Evolutionary conservation across 2,888 invertebrate species (phyloP).

Genomic region (Anticlea derivata): DNA sequence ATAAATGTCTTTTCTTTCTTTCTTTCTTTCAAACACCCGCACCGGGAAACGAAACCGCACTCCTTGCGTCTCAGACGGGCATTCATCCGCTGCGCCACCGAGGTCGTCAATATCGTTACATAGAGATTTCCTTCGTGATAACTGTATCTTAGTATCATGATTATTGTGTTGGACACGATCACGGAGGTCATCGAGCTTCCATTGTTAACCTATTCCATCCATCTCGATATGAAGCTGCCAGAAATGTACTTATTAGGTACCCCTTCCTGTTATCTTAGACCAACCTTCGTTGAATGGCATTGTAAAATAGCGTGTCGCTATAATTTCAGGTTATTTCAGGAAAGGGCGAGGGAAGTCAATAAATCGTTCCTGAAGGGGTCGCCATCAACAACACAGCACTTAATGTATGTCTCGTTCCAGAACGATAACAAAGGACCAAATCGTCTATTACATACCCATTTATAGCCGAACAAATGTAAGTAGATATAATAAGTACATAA

Average conservation of each 20-base stretch:
- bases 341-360: constrained; percentile 25
- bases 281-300: constrained; percentile 3
- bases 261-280: neutral
- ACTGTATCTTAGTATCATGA: too few relatives aligned
- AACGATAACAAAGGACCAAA: constrained; percentile 31
- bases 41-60: too few relatives aligned
- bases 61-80: too few relatives aligned
- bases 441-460: constrained; percentile 25
- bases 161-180: too few relatives aligned
- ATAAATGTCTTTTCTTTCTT: too few relatives aligned
- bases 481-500: neutral
- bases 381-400: constrained; percentile 36
- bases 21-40: too few relatives aligned
- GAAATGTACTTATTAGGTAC: too few relatives aligned
- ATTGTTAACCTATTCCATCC: neutral
- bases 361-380: constrained; percentile 24
- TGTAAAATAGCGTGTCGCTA: constrained; percentile 13
- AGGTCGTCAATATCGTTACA: too few relatives aligned
- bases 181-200: neutral
- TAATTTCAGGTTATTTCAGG: constrained; percentile 26
- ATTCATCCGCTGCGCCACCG: too few relatives aligned
- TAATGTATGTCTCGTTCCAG: constrained; percentile 34
- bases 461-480: constrained; percentile 8
- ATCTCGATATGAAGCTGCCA: neutral
- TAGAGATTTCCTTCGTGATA: too few relatives aligned